Percentiles rank a stretch among this genome's conserved stretches.
These are phyloP conservation scores for human DNA, from an alignment of 2,113 vertebrate species.

Conservation along the genomic window DNA sequence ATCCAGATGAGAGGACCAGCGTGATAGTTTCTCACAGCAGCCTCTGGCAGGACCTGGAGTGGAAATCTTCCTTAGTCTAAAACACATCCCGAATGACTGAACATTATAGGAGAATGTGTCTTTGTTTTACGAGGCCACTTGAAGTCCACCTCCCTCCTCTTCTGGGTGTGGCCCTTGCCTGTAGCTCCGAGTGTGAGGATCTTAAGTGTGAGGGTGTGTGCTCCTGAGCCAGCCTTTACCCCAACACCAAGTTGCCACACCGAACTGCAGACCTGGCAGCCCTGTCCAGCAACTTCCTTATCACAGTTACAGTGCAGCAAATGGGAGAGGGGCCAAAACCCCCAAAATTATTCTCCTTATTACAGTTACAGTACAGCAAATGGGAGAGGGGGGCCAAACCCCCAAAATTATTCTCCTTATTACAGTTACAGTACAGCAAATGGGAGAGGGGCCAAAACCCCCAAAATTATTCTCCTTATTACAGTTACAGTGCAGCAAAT, in stretches of 20 bases:
- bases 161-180: rapidly evolving
- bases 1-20: not conserved
- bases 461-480: no score
- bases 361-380: no score
- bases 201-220: not conserved
- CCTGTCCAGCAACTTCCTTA: not conserved
- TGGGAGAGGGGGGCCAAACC: no score
- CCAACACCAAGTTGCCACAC: not conserved
- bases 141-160: not conserved
- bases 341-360: not conserved
- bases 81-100: not conserved
- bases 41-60: not conserved
- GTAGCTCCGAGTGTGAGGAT: not conserved
- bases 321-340: not conserved
- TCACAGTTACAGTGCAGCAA: not conserved
- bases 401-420: no score
- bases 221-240: not conserved
- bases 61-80: not conserved
- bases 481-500: no score
- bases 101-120: not conserved
- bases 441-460: no score
- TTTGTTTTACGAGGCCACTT: not conserved
- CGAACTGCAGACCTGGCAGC: not conserved
- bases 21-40: not conserved
- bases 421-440: no score